Base-by-base conservation (phyloP, 1,140 invertebrate genomes). In the Vanessa atalanta region DNA sequence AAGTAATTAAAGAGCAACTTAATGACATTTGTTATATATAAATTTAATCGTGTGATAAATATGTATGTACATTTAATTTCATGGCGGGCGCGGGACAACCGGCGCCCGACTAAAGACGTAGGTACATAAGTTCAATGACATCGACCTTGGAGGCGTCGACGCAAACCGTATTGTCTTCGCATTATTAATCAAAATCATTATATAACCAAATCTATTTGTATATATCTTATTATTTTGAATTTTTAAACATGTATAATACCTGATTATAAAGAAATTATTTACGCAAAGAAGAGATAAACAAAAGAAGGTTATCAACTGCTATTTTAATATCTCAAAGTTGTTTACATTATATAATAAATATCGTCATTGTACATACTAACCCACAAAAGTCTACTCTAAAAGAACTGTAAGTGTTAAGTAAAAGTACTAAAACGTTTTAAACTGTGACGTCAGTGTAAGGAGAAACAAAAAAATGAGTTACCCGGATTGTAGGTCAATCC, bases 71-170 rank as follows among this genome's bases (percentile, higher is more conserved):
- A 67, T 67, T 80, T 72, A 77, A 81, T 85, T 82, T 80, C 74
- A 82, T 74, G 75, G 76, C 77, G 70, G 68, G 65, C 50, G 43
- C 47, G 53, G 65, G 31, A 69, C 63, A 68, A 74, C 67, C 66
- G 84, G 82, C 85, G 85, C 85, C 81, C 79, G 69, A 78, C 77
- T 73, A 88, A 86, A 86, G 80, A 83, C 83, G 84, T 83, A 85
- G 53, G 53, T 84, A 83, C 51, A 55, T 80, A 79, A 80, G 88
- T 90, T 90, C 88, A 88, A 82, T 78, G 83, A 87, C 81, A 83
- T 72, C 82, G 85, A 88, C 87, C 86, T 89, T 88, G 87, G 72
- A 76, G 82, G 64, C 77, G 78, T 78, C 79, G 80, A 82, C 83
- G 82, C 75, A 84, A 80, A 83, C 68, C 77, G 63, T 83, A 84